Evolutionary conservation across 2,113 vertebrate genomes (phyloP), one percentile per base, ranked within the genome.

Genomic region (Enhydra lutris): DNA sequence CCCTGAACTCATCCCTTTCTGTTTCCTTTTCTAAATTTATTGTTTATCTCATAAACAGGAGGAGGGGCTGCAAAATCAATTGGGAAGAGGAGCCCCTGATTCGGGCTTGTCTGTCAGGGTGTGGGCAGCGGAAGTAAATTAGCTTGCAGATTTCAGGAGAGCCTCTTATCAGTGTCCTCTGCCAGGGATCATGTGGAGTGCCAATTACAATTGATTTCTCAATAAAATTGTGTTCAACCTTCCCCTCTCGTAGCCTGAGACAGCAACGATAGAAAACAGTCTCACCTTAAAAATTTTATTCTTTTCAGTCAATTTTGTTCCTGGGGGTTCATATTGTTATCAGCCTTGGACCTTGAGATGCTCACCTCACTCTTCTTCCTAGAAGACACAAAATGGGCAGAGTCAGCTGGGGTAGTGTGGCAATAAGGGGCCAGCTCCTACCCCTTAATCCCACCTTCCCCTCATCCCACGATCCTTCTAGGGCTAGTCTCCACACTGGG

Each of bases 171-270:
- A 67, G 98, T 0, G 5, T 98, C 98, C 97, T 98, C 98, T 98
- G 98, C 98, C 98, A 98, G 98, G 98, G 96, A 98, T 97, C 78
- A 83, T 95, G 95, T 65, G 73, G 98, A 98, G 97, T 98, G 98
- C 98, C 99, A 99, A 98, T 98, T 98, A 98, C 98, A 98, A 99
- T 99, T 98, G 99, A 99, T 99, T 99, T 99, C 98, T 98, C 98
- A 98, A 99, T 99, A 99, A 99, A 98, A 99, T 97, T 98, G 97
- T 98, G 98, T 98, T 99, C 98, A 98, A 96, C 98, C 98, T 98
- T 96, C 95, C 97, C 97, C 98, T 97, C 52, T 97, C 98, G 98
- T 98, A 98, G 98, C 98, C 98, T 59, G 55, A 98, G 98, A 96
- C 94, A 98, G 97, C 98, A 97, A 98, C 98, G 97, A 98, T 98